Evolutionary conservation across 1,140 invertebrate genomes (phyloP).

Genomic region (Neodiprion pinetum): DNA sequence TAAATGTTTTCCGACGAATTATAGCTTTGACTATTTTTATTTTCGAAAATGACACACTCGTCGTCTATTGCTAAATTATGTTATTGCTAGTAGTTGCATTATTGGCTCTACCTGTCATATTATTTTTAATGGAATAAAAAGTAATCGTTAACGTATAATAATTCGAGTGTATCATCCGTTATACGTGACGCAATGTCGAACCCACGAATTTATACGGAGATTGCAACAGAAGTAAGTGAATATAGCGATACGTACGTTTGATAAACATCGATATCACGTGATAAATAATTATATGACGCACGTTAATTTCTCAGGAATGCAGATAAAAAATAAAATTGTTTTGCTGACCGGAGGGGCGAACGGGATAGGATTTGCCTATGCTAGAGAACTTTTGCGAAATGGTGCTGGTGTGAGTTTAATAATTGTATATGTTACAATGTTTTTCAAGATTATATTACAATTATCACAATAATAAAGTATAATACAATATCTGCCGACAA

Average conservation of each 20-base stretch:
- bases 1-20: no score
- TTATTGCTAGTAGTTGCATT: no score
- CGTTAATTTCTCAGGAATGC: neutral
- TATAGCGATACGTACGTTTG: neutral
- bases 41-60: no score
- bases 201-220: no score
- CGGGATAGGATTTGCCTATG: slow-evolving; percentile 62
- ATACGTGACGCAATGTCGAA: no score
- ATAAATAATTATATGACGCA: neutral
- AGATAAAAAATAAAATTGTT: slow-evolving; percentile 52
- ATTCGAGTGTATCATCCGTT: no score
- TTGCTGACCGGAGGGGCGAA: slow-evolving; percentile 64
- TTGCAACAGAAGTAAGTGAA: neutral
- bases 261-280: no score
- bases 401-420: slow-evolving; percentile 55
- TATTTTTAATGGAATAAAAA: no score
- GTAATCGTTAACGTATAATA: no score
- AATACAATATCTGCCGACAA: neutral
- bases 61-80: no score
- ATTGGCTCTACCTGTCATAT: no score
- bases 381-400: slow-evolving; percentile 53
- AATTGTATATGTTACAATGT: neutral
- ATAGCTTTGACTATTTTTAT: no score
- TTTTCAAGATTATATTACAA: neutral
- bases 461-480: neutral